Base-by-base conservation (phyloP, 2,113 vertebrate genomes). In the Gobio gobio region DNA sequence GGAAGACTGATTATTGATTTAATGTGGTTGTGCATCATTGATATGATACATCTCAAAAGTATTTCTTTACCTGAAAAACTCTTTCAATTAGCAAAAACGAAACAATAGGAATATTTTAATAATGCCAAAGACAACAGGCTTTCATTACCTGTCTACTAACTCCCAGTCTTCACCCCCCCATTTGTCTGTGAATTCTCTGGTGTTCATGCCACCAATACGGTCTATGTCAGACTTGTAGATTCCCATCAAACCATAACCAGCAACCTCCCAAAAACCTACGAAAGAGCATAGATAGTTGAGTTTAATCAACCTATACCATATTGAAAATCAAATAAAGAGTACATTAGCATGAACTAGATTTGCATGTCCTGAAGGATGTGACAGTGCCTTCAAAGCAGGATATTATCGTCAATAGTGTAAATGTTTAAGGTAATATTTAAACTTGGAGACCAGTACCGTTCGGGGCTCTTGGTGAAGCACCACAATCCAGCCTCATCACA, bases 401-500 rank as follows among this genome's bases (percentile, higher is more conserved):
- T 40, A 6, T 40, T 7, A 40, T 5, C 7, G 40, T 40, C 7
- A 40, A 36, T 10, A 40, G 16, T 14, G 1, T 68, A 20, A 20
- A 20, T 40, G 29, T 68, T 20, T 36, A 36, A n/a, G 3, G 10
- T 24, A 24, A 61, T 12, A 10, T 29, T 64, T 14, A 29, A 29
- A 64, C 58, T 59, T 74, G 4, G 14, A 76, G 24, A 29, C 3
- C 24, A 49, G 40, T 78, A 87, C 86, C 86, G 2, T 7, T 56
- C 7, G 96, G 95, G 91, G 91, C 87, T 63, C 90, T 87, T 0
- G 95, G 94, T 3, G 95, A 94, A 77, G 94, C 94, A 10, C 95
- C 96, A 0, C 96, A 97, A 14, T 94, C 92, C 88, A 97, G 91
- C 80, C 96, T 89, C 94, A 97, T 94, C 75, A 97, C 94, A 88